Base-by-base conservation (phyloP, 2,113 vertebrate species). In the Saccopteryx leptura region DNA sequence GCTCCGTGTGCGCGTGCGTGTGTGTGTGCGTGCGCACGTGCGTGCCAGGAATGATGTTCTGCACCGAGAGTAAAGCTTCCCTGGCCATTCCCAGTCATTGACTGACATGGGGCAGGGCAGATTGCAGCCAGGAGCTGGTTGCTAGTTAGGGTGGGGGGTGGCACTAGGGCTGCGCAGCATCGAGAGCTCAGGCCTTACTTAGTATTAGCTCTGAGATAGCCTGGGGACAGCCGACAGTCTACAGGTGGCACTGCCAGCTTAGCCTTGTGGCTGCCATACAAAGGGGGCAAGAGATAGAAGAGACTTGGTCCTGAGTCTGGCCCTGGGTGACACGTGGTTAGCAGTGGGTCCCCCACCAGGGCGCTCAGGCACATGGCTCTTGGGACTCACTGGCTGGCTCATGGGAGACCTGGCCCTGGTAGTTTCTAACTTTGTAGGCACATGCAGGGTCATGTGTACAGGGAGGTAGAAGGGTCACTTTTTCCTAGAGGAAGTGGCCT, bases 201-300 rank as follows among this genome's bases (percentile, higher is more conserved):
- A 3, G 26, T 8, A 6, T 48, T 8, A 13, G 39, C n/a, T 50
- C 31, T 48, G n/a, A 54, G 61, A 65, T 0, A 12, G 88, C 4
- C 66, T 56, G 97, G 68, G 96, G 56, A 76, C 95, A 54, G 17
- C n/a, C 14, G 96, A 72, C 28, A 80, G 92, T 97, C 97, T 97
- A 56, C 96, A 97, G 97, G 91, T 97, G 96, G 97, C 97, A 97
- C 94, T 93, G 93, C 92, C 93, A 91, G 90, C 95, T 97, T 96
- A 93, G 61, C 60, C 75, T 87, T 9, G 0, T 39, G n/a, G 63
- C 88, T 84, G 28, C 60, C 39, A 10, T 21, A 12, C 54, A 23
- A 46, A 28, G 52, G 0, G 3, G 54, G 24, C 31, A 9, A 58
- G 66, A 24, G 54, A 39, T 28, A 72, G 4, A 0, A 26, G 13